Percentiles rank a stretch among this genome's conserved stretches.
Evolutionary conservation across 2,113 vertebrate genomes (phyloP).

Genomic region (Colinus virginianus): DNA sequence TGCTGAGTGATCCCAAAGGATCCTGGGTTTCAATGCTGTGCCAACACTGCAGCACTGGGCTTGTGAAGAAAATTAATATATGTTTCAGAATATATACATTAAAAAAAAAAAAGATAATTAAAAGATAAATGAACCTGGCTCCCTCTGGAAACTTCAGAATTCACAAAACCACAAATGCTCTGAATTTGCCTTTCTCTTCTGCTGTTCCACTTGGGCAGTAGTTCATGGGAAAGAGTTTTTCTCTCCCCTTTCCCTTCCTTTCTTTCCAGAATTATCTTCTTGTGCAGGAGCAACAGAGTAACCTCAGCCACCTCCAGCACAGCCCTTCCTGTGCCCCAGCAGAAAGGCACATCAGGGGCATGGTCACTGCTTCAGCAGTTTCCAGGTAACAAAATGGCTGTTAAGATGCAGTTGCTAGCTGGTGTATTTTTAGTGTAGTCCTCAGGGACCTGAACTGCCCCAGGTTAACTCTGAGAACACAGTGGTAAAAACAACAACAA

Average conservation of each 20-base stretch:
- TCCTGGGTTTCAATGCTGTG: background rate
- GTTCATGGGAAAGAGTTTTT: background rate
- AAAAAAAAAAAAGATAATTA: background rate
- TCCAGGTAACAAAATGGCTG: conserved; percentile 34
- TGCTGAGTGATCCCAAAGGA: background rate
- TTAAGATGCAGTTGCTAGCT: background rate
- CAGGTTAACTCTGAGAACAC: background rate
- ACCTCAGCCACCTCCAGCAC: background rate
- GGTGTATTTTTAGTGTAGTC: background rate
- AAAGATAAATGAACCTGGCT: background rate
- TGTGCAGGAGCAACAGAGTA: background rate
- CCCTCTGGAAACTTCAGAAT: background rate
- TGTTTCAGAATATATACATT: background rate
- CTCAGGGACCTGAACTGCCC: background rate
- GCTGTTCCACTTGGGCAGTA: fast-evolving
- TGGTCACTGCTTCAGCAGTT: background rate
- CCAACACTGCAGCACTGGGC: background rate
- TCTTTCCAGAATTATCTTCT: background rate
- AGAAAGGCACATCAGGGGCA: fast-evolving
- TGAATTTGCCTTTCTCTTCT: background rate
- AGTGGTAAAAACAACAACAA: background rate
- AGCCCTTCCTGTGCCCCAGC: background rate
- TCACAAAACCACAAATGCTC: fast-evolving
- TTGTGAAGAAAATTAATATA: background rate
- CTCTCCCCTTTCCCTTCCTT: background rate